Evolutionary conservation across 2,888 invertebrate genomes (phyloP).

Genomic region (Meliscaeva auricollis): DNA sequence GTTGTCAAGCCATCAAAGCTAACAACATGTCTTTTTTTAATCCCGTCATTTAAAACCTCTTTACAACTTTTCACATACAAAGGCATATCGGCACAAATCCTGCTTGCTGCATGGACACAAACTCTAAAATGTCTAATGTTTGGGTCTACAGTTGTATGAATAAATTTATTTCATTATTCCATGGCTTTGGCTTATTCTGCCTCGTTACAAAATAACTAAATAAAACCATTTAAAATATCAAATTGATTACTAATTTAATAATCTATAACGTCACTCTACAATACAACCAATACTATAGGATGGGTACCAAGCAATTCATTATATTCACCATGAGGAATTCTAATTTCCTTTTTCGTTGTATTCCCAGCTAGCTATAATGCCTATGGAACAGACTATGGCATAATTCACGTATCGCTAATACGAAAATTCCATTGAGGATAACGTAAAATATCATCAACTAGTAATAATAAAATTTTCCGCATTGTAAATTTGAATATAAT

Average conservation of each 20-base stretch:
- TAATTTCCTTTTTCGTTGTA: conserved; percentile 15
- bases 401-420: conserved; percentile 41
- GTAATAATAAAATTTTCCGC: conserved; percentile 33
- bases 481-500: conserved; percentile 34
- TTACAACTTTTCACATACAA: not conserved
- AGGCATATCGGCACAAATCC: not conserved
- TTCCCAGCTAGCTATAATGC: not conserved
- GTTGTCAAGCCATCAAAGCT: not conserved
- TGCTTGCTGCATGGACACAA: not conserved
- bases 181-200: conserved; percentile 1
- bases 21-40: conserved; percentile 6
- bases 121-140: not conserved
- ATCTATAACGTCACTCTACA: not conserved
- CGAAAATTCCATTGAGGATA: conserved; percentile 31
- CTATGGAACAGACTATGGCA: not conserved
- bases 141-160: conserved; percentile 15
- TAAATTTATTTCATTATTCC: conserved; percentile 17
- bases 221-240: conserved; percentile 21
- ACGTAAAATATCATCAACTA: conserved; percentile 35
- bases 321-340: conserved; percentile 19
- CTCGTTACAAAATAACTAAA: conserved; percentile 15
- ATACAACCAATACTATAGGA: not conserved
- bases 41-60: not conserved
- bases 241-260: conserved; percentile 28
- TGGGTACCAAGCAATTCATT: not conserved